Evolutionary conservation across 2,113 vertebrate species (phyloP).

Genomic region (Crotalus helleri): DNA sequence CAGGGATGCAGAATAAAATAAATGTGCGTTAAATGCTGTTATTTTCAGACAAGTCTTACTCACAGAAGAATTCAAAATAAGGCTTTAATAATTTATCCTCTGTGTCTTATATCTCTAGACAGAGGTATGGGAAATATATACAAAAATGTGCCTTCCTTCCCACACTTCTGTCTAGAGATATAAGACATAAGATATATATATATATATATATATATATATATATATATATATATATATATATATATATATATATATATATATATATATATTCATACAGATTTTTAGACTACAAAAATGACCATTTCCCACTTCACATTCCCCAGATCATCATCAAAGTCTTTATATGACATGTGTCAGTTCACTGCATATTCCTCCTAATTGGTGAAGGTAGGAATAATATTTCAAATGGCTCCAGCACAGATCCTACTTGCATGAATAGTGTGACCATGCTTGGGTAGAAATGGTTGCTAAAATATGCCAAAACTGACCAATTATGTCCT

Average conservation of each 20-base stretch:
- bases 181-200: background rate
- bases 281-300: slow-evolving; percentile 55
- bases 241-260: too few species aligned
- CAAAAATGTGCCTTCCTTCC: too few species aligned
- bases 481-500: background rate
- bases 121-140: slow-evolving; percentile 15
- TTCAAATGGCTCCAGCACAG: background rate
- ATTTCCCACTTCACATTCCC: slow-evolving; percentile 41
- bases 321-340: slow-evolving; percentile 62
- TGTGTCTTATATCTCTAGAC: slow-evolving; percentile 34
- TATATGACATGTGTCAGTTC: background rate
- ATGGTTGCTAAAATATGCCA: background rate
- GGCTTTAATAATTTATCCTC: slow-evolving; percentile 30
- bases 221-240: background rate
- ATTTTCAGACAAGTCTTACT: slow-evolving; percentile 45
- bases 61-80: slow-evolving; percentile 51
- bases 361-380: background rate
- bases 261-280: slow-evolving; percentile 7
- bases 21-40: slow-evolving; percentile 43
- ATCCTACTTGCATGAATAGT: background rate
- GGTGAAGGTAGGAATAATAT: background rate
- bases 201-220: too few species aligned
- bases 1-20: slow-evolving; percentile 54
- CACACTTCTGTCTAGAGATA: too few species aligned
- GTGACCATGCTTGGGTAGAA: background rate